Base-by-base conservation (phyloP, 1,140 invertebrate species). In the Drosophila athabasca region DNA sequence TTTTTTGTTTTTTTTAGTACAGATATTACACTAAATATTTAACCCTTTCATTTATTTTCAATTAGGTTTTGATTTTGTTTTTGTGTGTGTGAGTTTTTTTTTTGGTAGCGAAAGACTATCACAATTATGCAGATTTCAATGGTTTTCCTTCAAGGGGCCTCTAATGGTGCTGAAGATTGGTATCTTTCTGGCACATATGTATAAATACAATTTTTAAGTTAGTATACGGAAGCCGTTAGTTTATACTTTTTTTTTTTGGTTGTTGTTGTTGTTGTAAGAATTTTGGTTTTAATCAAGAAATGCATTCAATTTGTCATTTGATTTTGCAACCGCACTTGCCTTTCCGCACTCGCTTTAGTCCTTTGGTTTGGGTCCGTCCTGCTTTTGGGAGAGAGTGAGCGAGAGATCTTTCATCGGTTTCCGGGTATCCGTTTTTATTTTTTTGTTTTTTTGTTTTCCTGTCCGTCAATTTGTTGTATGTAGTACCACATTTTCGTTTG, bases 241-340 rank as follows among this genome's bases (percentile, higher is more conserved):
- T 48, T 60, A 31, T 52, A 41, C 24, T 43, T 31, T 52, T 45
- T 54, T 31, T 19, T 19, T 19, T 19, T 19, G n/a, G n/a, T 19
- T 19, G 17, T n/a, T n/a, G 31, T 31, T 31, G 29, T 51, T 39
- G 26, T 51, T 15, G 35, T 62, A 2, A 62, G 50, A 45, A 19
- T 51, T 31, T 50, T 54, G 49, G 46, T 58, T 84, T 65, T 46
- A 51, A 61, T 62, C 48, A 43, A 62, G 78, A 87, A 87, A 87
- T 87, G 82, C 82, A 79, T 88, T 72, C 6, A 72, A 68, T 66
- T 87, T 87, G 50, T 62, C 19, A 67, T 88, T 82, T 82, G 82
- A 85, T 85, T 85, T 78, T 72, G 82, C 67, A 80, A 82, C 82
- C 17, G 17, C 17, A 19, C 17, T 19, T 19, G 70, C 82, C 58